Evolutionary conservation across 2,888 invertebrate species (phyloP), one percentile per base, ranked within the genome.

Genomic region (Sisyra terminalis): DNA sequence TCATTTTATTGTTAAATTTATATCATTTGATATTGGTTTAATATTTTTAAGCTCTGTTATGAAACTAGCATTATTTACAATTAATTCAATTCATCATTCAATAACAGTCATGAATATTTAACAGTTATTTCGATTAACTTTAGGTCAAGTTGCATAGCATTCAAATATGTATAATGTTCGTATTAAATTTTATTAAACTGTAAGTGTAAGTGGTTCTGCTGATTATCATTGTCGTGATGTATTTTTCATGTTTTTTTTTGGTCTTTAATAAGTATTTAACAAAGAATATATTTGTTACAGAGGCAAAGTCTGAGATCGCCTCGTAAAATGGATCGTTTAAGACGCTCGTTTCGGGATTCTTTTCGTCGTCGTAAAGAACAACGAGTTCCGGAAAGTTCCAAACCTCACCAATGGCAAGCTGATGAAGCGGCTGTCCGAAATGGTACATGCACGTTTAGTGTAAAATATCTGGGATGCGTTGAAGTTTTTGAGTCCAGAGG

Each of bases 401-500:
- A 93, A 60, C 94, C 94, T 29, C 94, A 94, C 64, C 92, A 92
- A 60, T 97, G 96, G 96, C 92, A 93, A 62, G 86, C 93, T 32
- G 98, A 99, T 66, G 98, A 98, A 63, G 80, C 84, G 43, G 89
- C 93, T 40, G 98, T 98, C 17, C 73, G 96, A 37, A 84, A 87
- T 43, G 94, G 94, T 48, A 92, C 92, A 10, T 99, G 98, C 69
- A 87, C 85, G 56, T 98, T 98, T 69, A 82, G 87, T 51, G 97
- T 98, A 52, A 94, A 97, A 75, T 98, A 99, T 67, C 72, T 99
- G 57, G 98, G 98, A 49, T 94, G 96, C 63, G 93, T 97, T 39
- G 98, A 98, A 68, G 98, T 99, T 31, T 97, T 92, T 67, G 98
- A 98, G 67, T 96, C 96, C 7, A 75, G 98, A 57, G 98, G 98